These are phyloP conservation scores for Synergus japonicus DNA, from an alignment of 2,888 invertebrate genomes.

Conservation along the genomic window DNA sequence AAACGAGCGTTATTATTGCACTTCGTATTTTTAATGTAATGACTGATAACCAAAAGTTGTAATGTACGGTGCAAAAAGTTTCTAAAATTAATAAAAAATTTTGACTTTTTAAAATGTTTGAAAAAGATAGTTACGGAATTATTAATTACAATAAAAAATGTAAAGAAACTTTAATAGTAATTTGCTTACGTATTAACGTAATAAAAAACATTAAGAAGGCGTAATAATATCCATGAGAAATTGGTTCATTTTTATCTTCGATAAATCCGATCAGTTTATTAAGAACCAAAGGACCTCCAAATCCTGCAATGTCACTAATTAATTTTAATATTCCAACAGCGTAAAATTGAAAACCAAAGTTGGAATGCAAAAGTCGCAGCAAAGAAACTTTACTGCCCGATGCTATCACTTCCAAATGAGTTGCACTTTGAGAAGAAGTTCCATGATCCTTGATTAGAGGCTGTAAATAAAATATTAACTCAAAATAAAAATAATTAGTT, in stretches of 20 bases:
- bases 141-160: conserved; percentile 16
- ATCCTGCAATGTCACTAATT: conserved; percentile 89
- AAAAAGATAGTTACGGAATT: neutral
- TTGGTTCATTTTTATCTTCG: conserved; percentile 84
- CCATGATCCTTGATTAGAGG: conserved; percentile 43
- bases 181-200: conserved; percentile 83
- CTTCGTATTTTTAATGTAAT: conserved; percentile 93
- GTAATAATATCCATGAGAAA: conserved; percentile 82
- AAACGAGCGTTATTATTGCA: conserved; percentile 89
- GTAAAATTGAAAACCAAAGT: conserved; percentile 91
- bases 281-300: conserved; percentile 93
- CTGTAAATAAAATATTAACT: conserved; percentile 44
- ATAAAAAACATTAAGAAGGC: conserved; percentile 83
- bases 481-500: neutral
- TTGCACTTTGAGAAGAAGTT: conserved; percentile 41
- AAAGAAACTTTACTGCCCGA: conserved; percentile 79
- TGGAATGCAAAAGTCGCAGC: conserved; percentile 84
- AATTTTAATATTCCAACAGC: conserved; percentile 90
- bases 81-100: conserved; percentile 77
- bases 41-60: conserved; percentile 91
- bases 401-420: conserved; percentile 50
- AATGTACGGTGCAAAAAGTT: conserved; percentile 91
- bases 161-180: neutral
- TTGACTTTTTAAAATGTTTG: neutral
- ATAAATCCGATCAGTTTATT: conserved; percentile 89